A percentile compares a stretch with the other conserved stretches of the same genome.
phyloP scores from a whole-genome alignment of 30 jellyfish, hydroid and myxozoan genomes.

The Aurelia aurita region DNA sequence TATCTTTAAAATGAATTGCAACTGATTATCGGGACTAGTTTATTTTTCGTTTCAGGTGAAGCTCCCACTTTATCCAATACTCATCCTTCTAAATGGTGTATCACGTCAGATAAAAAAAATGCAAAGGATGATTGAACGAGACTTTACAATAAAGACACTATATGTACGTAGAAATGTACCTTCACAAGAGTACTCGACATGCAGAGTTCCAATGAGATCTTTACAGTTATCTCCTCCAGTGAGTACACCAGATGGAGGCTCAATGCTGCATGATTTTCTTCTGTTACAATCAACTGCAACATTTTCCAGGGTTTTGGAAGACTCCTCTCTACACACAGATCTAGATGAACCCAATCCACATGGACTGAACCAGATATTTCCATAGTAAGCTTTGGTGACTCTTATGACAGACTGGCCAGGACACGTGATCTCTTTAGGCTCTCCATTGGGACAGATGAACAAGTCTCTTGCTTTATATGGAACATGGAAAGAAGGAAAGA shows the following conservation, averaged over 20 bases:
- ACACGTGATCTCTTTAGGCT: conserved; percentile 32
- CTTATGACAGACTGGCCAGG: conserved; percentile 22
- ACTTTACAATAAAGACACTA: too few relatives aligned
- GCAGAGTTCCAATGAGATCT: conserved; percentile 13
- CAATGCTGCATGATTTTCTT: conserved; percentile 19
- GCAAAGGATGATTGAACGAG: background rate
- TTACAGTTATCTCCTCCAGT: conserved; percentile 29
- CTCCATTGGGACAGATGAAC: conserved; percentile 43
- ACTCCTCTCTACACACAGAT: conserved; percentile 56
- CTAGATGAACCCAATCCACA: conserved; percentile 68
- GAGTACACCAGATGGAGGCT: background rate
- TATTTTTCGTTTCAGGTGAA: too few relatives aligned
- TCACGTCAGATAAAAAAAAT: background rate
- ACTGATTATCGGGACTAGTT: too few relatives aligned
- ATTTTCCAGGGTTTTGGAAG: conserved; percentile 33
- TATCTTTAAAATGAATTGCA: too few relatives aligned
- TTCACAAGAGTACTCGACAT: conserved; percentile 70
- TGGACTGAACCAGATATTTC: conserved; percentile 75
- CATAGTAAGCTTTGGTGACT: conserved; percentile 62
- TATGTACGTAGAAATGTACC: too few relatives aligned
- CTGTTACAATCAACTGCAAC: conserved; percentile 55
- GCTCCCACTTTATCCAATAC: too few relatives aligned
- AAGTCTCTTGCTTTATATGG: conserved; percentile 31
- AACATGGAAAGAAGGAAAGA: background rate
- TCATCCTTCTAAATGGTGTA: too few relatives aligned